Conservation (phyloP, 1,140 invertebrate species). For the Bombus waltoni region DNA sequence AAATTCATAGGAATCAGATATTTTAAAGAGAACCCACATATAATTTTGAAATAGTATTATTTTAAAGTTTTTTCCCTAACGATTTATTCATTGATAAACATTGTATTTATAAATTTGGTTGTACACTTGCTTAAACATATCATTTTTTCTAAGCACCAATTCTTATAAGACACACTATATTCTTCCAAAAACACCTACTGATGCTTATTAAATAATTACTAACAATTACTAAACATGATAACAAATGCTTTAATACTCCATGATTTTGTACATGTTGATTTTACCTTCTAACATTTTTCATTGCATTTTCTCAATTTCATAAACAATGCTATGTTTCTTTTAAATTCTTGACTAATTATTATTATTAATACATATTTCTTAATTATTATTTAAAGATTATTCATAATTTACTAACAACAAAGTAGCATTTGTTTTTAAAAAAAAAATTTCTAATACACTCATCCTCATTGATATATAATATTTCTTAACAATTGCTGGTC, state of each 20-base stretch:
- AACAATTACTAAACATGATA: not conserved
- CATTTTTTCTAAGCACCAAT: conserved; percentile 8
- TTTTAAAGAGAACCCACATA: not conserved
- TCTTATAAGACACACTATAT: not conserved
- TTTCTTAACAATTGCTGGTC: conserved; percentile 19
- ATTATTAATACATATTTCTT: conserved; percentile 34
- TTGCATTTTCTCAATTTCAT: conserved; percentile 14
- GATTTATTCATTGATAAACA: conserved; percentile 11
- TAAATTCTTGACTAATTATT: conserved; percentile 22
- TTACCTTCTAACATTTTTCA: conserved; percentile 34
- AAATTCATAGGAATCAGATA: not conserved
- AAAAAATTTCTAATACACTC: conserved; percentile 5
- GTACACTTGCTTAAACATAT: conserved; percentile 2
- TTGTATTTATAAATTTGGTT: not conserved
- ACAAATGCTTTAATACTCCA: conserved; percentile 2
- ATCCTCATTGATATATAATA: not conserved
- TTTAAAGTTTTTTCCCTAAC: not conserved
- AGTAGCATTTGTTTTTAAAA: conserved; percentile 37
- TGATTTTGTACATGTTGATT: not conserved
- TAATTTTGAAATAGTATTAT: not conserved
- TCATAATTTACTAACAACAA: conserved; percentile 49
- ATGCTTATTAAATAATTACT: conserved; percentile 7
- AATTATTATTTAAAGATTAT: conserved; percentile 15
- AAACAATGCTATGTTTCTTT: not conserved
- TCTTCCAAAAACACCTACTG: not conserved